Evolutionary conservation across 2,113 vertebrate species (phyloP).

Genomic region (Brevimyrus niger): DNA sequence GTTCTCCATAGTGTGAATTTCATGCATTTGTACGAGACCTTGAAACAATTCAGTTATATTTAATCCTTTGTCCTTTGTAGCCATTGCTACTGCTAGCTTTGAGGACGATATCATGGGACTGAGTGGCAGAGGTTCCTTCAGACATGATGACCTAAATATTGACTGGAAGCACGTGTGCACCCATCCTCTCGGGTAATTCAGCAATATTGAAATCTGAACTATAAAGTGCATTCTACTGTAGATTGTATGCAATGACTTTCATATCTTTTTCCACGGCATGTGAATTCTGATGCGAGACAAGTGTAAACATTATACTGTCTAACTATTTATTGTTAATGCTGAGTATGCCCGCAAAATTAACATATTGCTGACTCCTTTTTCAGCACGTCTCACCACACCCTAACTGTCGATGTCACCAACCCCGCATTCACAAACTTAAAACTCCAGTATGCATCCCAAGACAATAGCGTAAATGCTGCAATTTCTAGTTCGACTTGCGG

Average conservation of each 20-base stretch:
- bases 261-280: conserved; percentile 29
- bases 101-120: conserved; percentile 44
- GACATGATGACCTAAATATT: conserved; percentile 66
- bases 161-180: conserved; percentile 55
- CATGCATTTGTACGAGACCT: neutral
- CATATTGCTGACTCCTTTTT: conserved; percentile 26
- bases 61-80: conserved; percentile 48
- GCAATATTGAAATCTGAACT: neutral
- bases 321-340: neutral
- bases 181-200: conserved; percentile 58
- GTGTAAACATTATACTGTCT: neutral
- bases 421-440: conserved; percentile 66
- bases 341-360: neutral
- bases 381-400: conserved; percentile 49
- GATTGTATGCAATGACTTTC: neutral
- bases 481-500: conserved; percentile 66
- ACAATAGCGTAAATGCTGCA: conserved; percentile 41
- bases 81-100: conserved; percentile 50
- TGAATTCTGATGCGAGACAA: conserved; percentile 34
- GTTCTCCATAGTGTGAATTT: neutral
- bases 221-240: neutral
- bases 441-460: conserved; percentile 43
- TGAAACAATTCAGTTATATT: neutral
- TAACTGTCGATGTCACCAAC: conserved; percentile 69
- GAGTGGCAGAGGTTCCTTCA: conserved; percentile 53